A percentile compares a stretch with the other conserved stretches of the same genome.
phyloP scores from a whole-genome alignment of 2,888 invertebrate species.

The Dione juno region DNA sequence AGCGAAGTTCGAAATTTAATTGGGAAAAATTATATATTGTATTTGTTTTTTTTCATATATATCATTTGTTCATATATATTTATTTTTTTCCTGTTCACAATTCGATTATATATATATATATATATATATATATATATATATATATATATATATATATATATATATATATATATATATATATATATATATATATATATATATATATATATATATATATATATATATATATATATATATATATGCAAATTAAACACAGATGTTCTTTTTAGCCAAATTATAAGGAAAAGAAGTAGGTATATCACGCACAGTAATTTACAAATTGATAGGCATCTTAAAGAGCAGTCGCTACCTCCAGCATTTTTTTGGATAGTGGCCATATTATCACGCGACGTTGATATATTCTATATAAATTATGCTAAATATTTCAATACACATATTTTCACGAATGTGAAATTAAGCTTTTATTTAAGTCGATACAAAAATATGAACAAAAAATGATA shows the following conservation, averaged over 20 bases:
- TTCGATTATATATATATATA: no score
- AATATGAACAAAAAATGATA: no score
- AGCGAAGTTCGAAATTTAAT: slow-evolving; percentile 13
- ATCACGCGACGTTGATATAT: not conserved
- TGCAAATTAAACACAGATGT: not conserved
- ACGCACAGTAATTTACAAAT: not conserved
- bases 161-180: no score
- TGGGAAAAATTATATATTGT: slow-evolving; percentile 6
- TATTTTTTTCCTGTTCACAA: no score
- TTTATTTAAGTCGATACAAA: not conserved
- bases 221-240: not conserved
- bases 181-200: no score
- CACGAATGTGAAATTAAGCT: not conserved
- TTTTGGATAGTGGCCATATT: slow-evolving; percentile 7
- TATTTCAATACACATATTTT: not conserved
- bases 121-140: no score
- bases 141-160: no score
- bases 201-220: no score
- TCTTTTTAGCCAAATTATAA: not conserved
- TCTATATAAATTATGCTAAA: slow-evolving; percentile 13
- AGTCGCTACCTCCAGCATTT: slow-evolving; percentile 9
- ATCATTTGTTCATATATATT: not conserved
- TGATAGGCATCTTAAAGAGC: not conserved
- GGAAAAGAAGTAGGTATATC: slow-evolving; percentile 9
- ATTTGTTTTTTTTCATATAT: not conserved